A percentile compares a stretch with the other conserved stretches of the same genome.
These are phyloP conservation scores for Andrena dorsata DNA, from an alignment of 2,888 invertebrate genomes.

Conservation along the genomic window DNA sequence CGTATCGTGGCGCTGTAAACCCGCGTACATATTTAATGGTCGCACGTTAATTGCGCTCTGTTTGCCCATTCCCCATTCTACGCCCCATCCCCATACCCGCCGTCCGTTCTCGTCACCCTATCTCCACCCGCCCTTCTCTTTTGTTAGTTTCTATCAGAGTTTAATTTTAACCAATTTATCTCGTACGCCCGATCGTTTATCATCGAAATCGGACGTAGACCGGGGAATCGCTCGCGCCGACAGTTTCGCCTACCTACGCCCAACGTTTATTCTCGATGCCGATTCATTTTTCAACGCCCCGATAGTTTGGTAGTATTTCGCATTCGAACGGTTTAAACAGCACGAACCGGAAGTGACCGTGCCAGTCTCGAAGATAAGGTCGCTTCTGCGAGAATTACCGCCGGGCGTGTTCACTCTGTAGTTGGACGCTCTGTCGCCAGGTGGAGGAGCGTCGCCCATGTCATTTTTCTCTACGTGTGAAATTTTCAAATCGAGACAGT, in stretches of 20 bases:
- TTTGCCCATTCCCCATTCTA: slow-evolving; percentile 79
- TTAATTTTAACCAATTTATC: slow-evolving; percentile 82
- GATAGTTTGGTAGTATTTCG: not conserved
- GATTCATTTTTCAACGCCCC: not conserved
- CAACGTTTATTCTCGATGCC: not conserved
- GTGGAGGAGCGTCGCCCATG: slow-evolving; percentile 21
- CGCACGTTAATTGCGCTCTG: slow-evolving; percentile 83
- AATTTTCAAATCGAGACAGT: slow-evolving; percentile 46
- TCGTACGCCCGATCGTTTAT: slow-evolving; percentile 73
- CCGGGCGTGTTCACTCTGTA: not conserved
- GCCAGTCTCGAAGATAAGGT: slow-evolving; percentile 16
- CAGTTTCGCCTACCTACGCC: not conserved
- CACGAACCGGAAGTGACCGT: slow-evolving; percentile 7
- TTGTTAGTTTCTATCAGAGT: slow-evolving; percentile 74
- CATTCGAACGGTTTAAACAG: not conserved
- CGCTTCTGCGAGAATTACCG: slow-evolving; percentile 14
- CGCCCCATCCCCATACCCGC: slow-evolving; percentile 66
- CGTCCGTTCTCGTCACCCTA: slow-evolving; percentile 65
- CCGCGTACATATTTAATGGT: slow-evolving; percentile 83
- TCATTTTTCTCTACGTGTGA: slow-evolving; percentile 31
- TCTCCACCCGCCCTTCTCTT: slow-evolving; percentile 68
- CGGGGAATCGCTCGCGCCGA: slow-evolving; percentile 18
- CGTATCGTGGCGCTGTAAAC: slow-evolving; percentile 67
- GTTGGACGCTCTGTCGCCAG: slow-evolving; percentile 30
- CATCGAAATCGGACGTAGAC: slow-evolving; percentile 68